phyloP scores from a whole-genome alignment of 2,797 vertebrate genomes.

The Enoplosus armatus region DNA sequence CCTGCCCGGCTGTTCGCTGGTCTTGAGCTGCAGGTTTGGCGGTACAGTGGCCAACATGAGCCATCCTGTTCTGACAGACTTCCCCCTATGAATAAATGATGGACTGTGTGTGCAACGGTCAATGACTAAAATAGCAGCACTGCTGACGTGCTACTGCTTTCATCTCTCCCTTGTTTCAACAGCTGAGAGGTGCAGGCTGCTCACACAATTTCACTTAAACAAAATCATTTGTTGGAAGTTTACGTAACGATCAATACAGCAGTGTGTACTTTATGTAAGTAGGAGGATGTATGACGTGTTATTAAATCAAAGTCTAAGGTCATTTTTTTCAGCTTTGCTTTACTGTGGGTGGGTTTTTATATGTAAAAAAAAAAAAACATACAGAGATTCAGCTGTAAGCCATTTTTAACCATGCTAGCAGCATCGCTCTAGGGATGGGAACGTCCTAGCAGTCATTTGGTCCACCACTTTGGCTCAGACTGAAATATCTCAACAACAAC shows the following conservation, averaged over 20 bases:
- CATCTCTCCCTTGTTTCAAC: slow-evolving; percentile 41
- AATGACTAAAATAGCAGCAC: slow-evolving; percentile 55
- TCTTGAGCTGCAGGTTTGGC: slow-evolving; percentile 62
- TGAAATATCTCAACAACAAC: neutral
- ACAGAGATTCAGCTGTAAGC: neutral
- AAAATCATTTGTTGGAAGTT: neutral
- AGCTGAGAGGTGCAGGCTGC: slow-evolving; percentile 1
- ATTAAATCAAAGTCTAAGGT: neutral
- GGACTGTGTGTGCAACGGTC: slow-evolving; percentile 57
- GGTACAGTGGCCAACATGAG: slow-evolving; percentile 58
- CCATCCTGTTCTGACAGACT: slow-evolving; percentile 69
- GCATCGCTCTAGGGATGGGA: neutral
- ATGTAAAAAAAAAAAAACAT: neutral
- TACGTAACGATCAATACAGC: neutral
- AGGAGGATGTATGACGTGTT: neutral
- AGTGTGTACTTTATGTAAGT: neutral
- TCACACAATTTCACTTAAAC: slow-evolving; percentile 20
- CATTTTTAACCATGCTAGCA: neutral
- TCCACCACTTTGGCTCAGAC: neutral
- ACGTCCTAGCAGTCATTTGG: neutral
- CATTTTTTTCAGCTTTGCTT: neutral
- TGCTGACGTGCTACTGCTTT: slow-evolving; percentile 40
- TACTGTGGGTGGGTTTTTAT: neutral
- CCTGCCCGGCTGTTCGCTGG: slow-evolving; percentile 21
- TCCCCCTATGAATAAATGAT: slow-evolving; percentile 80